Conservation (phyloP, 1,140 invertebrate genomes). For the Holcopasites calliopsidis region DNA sequence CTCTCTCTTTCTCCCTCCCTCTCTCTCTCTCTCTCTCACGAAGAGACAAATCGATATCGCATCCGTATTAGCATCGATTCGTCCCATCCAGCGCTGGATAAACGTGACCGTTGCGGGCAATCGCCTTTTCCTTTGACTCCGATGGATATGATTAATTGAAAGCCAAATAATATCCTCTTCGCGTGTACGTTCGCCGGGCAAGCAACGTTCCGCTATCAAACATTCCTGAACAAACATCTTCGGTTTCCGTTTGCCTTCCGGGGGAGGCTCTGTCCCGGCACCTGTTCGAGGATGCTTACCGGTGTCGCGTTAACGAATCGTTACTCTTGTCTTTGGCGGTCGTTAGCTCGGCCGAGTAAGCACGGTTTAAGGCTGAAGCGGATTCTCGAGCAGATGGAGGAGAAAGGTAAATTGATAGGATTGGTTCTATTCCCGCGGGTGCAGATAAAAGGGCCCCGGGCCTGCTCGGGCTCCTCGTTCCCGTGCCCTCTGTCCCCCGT, state of each 20-base stretch:
- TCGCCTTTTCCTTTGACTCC: not conserved
- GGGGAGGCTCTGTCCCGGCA: not conserved
- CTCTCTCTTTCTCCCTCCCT: no score
- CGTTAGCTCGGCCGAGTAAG: not conserved
- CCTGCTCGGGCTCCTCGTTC: constrained; percentile 43
- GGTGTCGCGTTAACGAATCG: constrained; percentile 12
- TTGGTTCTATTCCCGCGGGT: no score
- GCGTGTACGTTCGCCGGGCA: not conserved
- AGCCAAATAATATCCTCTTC: not conserved
- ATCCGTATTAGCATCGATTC: no score
- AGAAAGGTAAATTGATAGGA: no score
- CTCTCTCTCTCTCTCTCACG: no score
- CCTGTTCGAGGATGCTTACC: not conserved
- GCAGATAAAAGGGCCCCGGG: constrained; percentile 41
- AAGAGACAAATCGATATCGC: no score
- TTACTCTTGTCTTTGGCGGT: not conserved
- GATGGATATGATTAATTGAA: not conserved
- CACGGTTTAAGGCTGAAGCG: constrained; percentile 8
- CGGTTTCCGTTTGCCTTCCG: not conserved
- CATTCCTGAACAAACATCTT: not conserved
- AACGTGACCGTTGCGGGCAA: no score
- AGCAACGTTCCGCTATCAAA: not conserved
- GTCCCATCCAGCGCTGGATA: no score
- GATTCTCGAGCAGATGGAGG: no score
- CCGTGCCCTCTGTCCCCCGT: constrained; percentile 26